phyloP scores from a whole-genome alignment of 2,113 vertebrate genomes.

The Pangasianodon gigas region DNA sequence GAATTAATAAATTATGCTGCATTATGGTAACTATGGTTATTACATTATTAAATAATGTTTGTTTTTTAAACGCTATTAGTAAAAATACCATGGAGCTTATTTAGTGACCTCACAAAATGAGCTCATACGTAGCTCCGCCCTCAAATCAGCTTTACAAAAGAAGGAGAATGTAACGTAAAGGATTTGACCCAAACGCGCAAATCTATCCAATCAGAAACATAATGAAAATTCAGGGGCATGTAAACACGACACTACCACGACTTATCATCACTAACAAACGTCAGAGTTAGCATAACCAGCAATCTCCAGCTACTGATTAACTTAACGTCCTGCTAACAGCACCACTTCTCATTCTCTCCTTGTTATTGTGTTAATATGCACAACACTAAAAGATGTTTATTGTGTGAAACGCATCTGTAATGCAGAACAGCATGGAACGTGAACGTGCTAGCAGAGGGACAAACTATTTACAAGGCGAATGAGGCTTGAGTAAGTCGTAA shows the following conservation, averaged over 20 bases:
- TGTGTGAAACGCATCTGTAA: background rate
- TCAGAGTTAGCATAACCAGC: too few relatives aligned
- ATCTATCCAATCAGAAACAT: too few relatives aligned
- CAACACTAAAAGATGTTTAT: background rate
- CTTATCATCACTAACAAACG: background rate
- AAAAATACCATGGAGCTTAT: background rate
- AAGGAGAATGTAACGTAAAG: too few relatives aligned
- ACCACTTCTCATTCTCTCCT: too few relatives aligned
- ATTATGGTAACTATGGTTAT: background rate
- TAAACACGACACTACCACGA: background rate
- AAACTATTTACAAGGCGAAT: slow-evolving; percentile 29
- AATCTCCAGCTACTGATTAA: background rate
- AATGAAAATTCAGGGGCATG: too few relatives aligned
- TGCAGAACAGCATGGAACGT: background rate
- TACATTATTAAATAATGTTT: background rate
- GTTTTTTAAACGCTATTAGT: background rate
- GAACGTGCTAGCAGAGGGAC: background rate
- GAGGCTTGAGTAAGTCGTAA: background rate
- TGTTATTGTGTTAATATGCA: rapidly evolving
- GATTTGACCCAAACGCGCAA: too few relatives aligned
- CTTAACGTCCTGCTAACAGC: background rate
- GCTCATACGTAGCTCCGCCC: background rate
- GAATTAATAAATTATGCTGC: background rate
- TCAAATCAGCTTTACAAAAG: too few relatives aligned
- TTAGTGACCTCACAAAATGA: background rate